Base-by-base conservation (phyloP, 1,140 invertebrate genomes). In the Drosophila azteca region DNA sequence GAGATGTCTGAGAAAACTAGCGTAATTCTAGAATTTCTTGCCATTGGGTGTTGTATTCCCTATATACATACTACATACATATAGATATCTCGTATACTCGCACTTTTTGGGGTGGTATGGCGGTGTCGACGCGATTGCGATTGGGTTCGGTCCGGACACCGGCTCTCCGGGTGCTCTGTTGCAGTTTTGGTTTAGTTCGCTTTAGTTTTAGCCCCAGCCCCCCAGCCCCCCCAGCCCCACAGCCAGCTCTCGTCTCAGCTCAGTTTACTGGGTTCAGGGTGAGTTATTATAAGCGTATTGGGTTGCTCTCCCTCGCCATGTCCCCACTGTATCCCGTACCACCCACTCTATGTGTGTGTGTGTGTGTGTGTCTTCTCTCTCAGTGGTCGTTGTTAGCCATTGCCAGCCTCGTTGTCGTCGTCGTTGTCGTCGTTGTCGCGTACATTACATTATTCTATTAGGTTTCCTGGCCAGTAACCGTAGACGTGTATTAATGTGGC, bases 401-500 rank as follows among this genome's bases (percentile, higher is more conserved):
- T 77, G 65, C 77, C 69, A 77, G 53, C 55, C 50, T 22, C 58
- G 62, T 59, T 64, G 67, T 72, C 49, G 77, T 78, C 61, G 76
- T 71, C 50, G 44, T 17, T 53, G 50, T 57, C 45, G 45, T 50
- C 64, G 50, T 45, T 31, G 50, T 57, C 61, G 83, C 71, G 68
- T 87, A 88, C 83, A 88, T 87, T 88, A 87, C 83, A 87, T 88
- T 87, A 87, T 87, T 87, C 83, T 87, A 88, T 87, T 87, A 77
- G 83, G 83, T 87, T 87, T 87, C 83, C 81, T 79, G 63, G 67
- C 26, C 67, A 66, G 67, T 67, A 79, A 88, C 84, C 55, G 41
- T 70, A 88, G 83, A 87, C 67, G 53, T 64, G 67, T 83, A 82
- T 77, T 87, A 87, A 87, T 87, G 82, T 73, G 69, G 66, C 70